A percentile compares a stretch with the other conserved stretches of the same genome.
Conservation (phyloP, 2,797 vertebrate genomes). For the Karalla daura region DNA sequence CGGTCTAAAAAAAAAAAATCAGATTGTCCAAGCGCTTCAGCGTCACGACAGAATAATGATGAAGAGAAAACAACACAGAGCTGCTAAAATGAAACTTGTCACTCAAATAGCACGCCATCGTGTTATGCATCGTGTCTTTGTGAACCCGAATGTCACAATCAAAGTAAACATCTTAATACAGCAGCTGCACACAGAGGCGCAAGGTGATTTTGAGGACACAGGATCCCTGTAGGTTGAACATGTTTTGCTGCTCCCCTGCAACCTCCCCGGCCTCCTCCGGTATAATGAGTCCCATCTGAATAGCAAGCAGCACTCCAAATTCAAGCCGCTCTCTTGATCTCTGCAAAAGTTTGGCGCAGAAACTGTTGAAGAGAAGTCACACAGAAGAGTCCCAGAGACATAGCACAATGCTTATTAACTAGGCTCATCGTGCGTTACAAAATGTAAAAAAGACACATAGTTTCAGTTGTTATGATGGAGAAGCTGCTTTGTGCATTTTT, state of each 20-base stretch:
- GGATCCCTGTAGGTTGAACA: conserved; percentile 48
- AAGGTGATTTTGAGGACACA: conserved; percentile 30
- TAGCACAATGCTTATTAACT: too few relatives aligned
- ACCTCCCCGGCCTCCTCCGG: conserved; percentile 35
- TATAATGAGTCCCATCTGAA: conserved; percentile 73
- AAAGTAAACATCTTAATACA: conserved; percentile 5
- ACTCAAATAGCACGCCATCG: conserved; percentile 9
- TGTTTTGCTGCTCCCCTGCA: conserved; percentile 58
- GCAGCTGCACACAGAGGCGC: background rate
- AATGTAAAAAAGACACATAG: background rate
- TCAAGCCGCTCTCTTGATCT: conserved; percentile 1
- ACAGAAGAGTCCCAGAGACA: background rate
- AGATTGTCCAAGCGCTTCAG: background rate
- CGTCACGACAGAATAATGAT: background rate
- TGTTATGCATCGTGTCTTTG: background rate
- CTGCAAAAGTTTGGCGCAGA: conserved; percentile 6
- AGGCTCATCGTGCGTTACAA: background rate
- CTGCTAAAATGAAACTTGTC: background rate
- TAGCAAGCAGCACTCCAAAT: conserved; percentile 11
- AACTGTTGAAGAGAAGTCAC: background rate
- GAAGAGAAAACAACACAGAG: background rate
- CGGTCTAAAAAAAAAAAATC: background rate
- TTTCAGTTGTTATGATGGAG: background rate
- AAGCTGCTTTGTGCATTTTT: background rate
- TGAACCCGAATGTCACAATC: conserved; percentile 9